A percentile compares a stretch with the other conserved stretches of the same genome.
Conservation (phyloP, 2,797 vertebrate species). For the Sebastiscus tertius region DNA sequence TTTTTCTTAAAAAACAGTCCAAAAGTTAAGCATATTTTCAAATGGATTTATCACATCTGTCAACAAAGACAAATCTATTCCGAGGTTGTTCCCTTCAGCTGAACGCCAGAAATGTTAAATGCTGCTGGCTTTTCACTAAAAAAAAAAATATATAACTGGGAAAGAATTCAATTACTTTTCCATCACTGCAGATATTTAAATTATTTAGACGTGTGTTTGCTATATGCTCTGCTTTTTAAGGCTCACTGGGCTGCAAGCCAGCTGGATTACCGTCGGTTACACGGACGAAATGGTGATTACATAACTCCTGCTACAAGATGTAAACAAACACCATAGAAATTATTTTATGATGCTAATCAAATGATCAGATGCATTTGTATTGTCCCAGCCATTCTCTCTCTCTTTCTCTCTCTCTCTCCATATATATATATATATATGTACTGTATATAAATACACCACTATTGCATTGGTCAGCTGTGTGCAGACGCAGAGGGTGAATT, state of each 20-base stretch:
- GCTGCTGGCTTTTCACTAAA: background rate
- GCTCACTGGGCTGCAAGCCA: background rate
- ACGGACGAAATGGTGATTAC: slow-evolving; percentile 15
- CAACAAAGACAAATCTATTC: background rate
- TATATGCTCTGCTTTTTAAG: background rate
- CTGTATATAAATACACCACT: background rate
- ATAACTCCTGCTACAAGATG: slow-evolving; percentile 16
- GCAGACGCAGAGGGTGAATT: slow-evolving; percentile 20
- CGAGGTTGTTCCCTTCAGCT: background rate
- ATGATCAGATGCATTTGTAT: background rate
- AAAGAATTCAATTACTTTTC: background rate
- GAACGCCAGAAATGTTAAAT: background rate
- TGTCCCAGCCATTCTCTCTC: background rate
- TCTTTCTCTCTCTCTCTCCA: background rate
- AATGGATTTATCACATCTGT: background rate
- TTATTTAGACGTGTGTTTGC: background rate
- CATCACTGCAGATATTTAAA: slow-evolving; percentile 5
- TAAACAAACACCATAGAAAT: slow-evolving; percentile 26
- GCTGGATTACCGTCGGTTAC: background rate
- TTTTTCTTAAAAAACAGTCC: background rate
- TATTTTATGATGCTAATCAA: slow-evolving; percentile 26
- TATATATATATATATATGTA: background rate
- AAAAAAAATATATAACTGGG: background rate
- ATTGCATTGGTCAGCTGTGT: slow-evolving; percentile 26
- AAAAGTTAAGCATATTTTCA: background rate